Conservation (phyloP, 2,113 vertebrate genomes). For the Circaetus cinerascens region DNA sequence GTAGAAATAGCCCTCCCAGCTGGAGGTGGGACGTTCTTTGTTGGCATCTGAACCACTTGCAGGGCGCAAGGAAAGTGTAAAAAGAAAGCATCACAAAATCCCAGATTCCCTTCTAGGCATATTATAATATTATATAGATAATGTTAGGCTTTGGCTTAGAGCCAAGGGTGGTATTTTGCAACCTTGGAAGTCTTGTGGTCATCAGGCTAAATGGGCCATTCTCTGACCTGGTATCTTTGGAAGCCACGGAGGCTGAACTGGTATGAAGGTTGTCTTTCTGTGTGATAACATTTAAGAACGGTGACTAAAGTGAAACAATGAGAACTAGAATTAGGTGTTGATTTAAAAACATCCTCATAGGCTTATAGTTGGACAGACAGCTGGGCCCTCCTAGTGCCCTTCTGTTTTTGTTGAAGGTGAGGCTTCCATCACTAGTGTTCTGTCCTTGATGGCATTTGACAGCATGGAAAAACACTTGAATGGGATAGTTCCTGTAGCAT, state of each 20-base stretch:
- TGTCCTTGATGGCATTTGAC: not conserved
- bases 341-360: not conserved
- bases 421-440: not conserved
- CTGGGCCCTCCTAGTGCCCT: not conserved
- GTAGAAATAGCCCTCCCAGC: not conserved
- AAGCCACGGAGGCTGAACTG: not conserved
- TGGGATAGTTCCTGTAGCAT: not conserved
- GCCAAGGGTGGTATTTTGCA: not conserved
- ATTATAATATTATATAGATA: not conserved
- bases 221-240: not conserved
- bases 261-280: not conserved
- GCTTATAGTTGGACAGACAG: not conserved
- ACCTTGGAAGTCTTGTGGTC: not conserved
- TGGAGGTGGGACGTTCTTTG: not conserved
- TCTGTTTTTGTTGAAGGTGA: not conserved
- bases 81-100: not conserved
- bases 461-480: not conserved
- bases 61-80: not conserved
- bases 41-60: not conserved
- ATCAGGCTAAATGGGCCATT: not conserved
- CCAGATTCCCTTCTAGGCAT: not conserved
- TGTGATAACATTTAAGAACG: not conserved
- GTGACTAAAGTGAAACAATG: not conserved
- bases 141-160: not conserved
- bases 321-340: not conserved